phyloP scores from a whole-genome alignment of 30 jellyfish, hydroid and myxozoan species.

The Rhopilema esculentum region DNA sequence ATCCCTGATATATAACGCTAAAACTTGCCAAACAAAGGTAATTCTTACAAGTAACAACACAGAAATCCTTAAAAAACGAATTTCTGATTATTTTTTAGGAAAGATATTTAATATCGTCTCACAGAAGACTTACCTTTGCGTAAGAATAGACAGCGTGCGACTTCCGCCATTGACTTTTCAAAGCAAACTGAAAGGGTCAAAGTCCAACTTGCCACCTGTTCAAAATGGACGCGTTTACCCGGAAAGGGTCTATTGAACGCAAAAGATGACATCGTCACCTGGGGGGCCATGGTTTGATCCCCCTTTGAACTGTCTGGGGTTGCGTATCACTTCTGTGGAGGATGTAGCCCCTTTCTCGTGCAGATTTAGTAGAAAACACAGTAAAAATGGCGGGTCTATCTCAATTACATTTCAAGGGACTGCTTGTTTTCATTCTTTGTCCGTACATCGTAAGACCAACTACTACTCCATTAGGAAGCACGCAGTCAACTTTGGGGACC shows the following conservation, averaged over 20 bases:
- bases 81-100: too few relatives aligned
- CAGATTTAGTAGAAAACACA: background rate
- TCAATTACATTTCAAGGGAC: background rate
- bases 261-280: background rate
- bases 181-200: too few relatives aligned
- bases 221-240: too few relatives aligned
- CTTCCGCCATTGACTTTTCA: too few relatives aligned
- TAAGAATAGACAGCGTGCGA: too few relatives aligned
- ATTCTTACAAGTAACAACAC: too few relatives aligned
- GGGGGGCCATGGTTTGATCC: background rate
- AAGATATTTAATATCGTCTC: too few relatives aligned
- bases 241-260: background rate
- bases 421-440: background rate
- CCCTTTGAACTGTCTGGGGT: background rate
- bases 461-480: background rate
- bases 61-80: too few relatives aligned
- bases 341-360: background rate
- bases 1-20: too few relatives aligned
- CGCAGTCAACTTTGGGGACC: constrained; percentile 14
- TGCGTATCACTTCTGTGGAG: background rate
- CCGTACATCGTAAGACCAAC: background rate
- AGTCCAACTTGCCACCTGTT: too few relatives aligned
- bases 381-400: background rate
- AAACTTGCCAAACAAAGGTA: too few relatives aligned
- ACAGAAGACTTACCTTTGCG: too few relatives aligned